phyloP scores from a whole-genome alignment of 2,113 vertebrate species.

The Zosterops borbonicus region DNA sequence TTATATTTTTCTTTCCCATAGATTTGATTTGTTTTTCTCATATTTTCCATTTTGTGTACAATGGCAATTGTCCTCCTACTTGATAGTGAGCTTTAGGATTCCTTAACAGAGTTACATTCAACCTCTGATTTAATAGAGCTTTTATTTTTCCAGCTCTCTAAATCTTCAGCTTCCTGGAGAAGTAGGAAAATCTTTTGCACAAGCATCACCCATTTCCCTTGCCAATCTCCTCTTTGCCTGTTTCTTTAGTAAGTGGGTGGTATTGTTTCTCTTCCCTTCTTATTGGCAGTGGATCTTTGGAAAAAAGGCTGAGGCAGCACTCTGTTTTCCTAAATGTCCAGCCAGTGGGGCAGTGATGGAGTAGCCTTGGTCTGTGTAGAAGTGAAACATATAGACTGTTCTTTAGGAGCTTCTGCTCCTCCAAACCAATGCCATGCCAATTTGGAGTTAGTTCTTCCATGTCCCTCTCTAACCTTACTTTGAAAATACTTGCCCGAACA shows the following conservation, averaged over 20 bases:
- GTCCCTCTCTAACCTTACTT: not conserved
- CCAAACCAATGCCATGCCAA: not conserved
- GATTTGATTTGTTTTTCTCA: not conserved
- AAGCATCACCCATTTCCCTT: not conserved
- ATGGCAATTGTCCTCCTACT: not conserved
- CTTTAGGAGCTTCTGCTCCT: not conserved
- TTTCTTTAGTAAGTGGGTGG: not conserved
- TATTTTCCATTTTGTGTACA: not conserved
- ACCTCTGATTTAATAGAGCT: not conserved
- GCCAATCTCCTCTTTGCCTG: not conserved
- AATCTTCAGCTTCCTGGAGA: not conserved
- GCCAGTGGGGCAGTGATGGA: not conserved
- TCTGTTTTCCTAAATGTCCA: not conserved
- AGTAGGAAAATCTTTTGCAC: not conserved
- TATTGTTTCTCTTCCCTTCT: not conserved
- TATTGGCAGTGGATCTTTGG: not conserved
- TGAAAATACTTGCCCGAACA: not conserved
- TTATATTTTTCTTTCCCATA: not conserved
- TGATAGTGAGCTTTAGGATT: not conserved
- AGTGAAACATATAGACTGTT: not conserved
- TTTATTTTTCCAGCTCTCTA: not conserved
- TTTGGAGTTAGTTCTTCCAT: not conserved
- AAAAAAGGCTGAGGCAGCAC: not conserved
- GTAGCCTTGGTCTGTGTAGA: rapidly evolving
- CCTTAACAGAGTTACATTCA: not conserved